Conservation (phyloP, 1,140 invertebrate species). For the Drosophila willistoni region DNA sequence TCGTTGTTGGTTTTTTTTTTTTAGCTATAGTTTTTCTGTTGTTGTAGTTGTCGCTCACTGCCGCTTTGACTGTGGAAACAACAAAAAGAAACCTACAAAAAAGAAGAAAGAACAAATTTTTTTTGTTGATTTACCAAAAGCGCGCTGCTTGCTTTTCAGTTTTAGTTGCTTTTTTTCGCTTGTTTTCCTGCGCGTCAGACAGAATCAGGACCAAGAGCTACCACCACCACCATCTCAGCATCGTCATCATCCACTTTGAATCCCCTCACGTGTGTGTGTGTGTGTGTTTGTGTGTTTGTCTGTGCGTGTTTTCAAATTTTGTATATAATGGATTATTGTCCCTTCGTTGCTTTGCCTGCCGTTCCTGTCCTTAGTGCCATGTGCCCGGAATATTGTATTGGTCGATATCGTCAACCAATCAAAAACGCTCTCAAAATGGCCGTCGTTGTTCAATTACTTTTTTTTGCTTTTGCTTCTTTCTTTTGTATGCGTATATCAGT, state of each 20-base stretch:
- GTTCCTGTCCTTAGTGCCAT: constrained; percentile 41
- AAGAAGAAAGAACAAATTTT: constrained; percentile 46
- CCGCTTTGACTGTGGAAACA: constrained; percentile 43
- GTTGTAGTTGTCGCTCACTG: constrained; percentile 58
- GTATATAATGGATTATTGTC: constrained; percentile 83
- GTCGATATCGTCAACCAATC: constrained; percentile 83
- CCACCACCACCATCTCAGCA: constrained; percentile 15
- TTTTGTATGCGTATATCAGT: constrained; percentile 22
- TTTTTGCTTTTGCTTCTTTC: background rate
- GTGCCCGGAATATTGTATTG: constrained; percentile 75
- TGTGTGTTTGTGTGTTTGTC: constrained; percentile 25
- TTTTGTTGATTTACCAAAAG: constrained; percentile 58
- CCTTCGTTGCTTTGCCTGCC: constrained; percentile 58
- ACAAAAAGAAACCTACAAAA: constrained; percentile 28
- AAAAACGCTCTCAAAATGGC: constrained; percentile 83
- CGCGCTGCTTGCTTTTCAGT: constrained; percentile 51
- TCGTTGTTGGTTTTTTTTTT: constrained; percentile 35
- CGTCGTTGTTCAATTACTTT: constrained; percentile 75
- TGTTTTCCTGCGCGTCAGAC: constrained; percentile 65
- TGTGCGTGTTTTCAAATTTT: constrained; percentile 74
- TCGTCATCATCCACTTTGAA: constrained; percentile 12
- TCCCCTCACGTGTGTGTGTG: constrained; percentile 33
- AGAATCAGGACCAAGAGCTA: constrained; percentile 42
- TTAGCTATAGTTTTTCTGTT: constrained; percentile 29
- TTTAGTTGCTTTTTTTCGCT: constrained; percentile 44